phyloP scores from a whole-genome alignment of 2,113 vertebrate species.

The Cheirogaleus medius region DNA sequence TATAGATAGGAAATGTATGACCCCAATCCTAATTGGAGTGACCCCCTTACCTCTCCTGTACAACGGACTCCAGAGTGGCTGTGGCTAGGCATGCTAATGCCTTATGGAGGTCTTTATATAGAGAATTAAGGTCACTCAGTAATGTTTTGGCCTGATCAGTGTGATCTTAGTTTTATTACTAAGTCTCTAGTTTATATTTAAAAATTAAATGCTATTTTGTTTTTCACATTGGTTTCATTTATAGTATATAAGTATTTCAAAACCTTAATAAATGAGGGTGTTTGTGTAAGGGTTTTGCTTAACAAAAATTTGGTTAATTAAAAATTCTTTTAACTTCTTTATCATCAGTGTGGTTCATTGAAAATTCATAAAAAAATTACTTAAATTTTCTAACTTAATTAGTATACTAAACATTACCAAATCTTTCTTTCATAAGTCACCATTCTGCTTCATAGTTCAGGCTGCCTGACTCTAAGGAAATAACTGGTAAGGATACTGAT shows the following conservation, averaged over 20 bases:
- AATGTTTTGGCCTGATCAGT: neutral
- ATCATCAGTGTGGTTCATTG: neutral
- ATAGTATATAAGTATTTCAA: slow-evolving; percentile 7
- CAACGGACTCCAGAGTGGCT: slow-evolving; percentile 92
- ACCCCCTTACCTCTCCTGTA: slow-evolving; percentile 92
- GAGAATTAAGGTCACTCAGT: slow-evolving; percentile 79
- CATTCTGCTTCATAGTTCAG: neutral
- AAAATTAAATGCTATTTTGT: slow-evolving; percentile 46
- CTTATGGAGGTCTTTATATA: slow-evolving; percentile 89
- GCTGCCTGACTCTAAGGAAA: neutral
- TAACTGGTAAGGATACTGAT: slow-evolving; percentile 93
- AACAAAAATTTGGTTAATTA: slow-evolving; percentile 30
- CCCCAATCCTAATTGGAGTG: neutral
- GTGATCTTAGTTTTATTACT: slow-evolving; percentile 10
- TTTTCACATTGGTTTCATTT: slow-evolving; percentile 36
- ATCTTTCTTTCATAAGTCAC: slow-evolving; percentile 15
- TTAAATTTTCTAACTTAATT: slow-evolving; percentile 8
- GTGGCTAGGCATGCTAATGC: slow-evolving; percentile 91
- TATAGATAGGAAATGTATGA: neutral
- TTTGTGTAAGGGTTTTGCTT: slow-evolving; percentile 26
- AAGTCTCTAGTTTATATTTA: slow-evolving; percentile 11
- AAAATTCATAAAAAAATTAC: neutral
- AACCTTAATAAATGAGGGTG: neutral
- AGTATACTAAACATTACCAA: slow-evolving; percentile 20
- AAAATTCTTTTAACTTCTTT: slow-evolving; percentile 14